Base-by-base conservation (phyloP, 2,888 invertebrate genomes). In the Cybosia mesomella region DNA sequence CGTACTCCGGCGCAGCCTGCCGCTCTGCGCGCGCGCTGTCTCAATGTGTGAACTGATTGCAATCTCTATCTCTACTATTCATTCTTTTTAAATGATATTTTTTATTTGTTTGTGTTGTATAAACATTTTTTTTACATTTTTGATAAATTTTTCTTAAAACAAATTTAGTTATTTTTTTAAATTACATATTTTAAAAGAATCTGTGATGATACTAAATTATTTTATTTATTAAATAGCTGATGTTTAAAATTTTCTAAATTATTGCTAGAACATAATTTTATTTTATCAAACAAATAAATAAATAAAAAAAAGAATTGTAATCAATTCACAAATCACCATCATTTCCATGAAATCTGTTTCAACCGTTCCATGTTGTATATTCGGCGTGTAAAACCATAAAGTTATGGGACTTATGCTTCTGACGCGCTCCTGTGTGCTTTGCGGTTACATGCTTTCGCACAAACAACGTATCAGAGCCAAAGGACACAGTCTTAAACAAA, bases 1-100 rank as follows among this genome's bases (percentile, higher is more conserved):
- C 71, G 74, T 70, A 71, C 73, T 57, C 66, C 66, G 59, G 62
- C 89, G 91, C 89, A 88, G 91, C 91, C 90, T 89, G 92, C 90
- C 91, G 87, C 89, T 89, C 92, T 84, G 83, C 83, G 81, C 84
- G 80, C 79, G 80, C 81, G 77, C 77, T 77, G 79, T 77, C 69
- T 74, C 67, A 72, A 82, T 77, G 77, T 77, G 86, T 85, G 85
- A 86, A 87, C 78, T 85, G 81, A 85, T 85, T 88, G 88, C 86
- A 84, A 80, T 75, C 53, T 57, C 11, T 43, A 59, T 64, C n/a
- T n/a, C n/a, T 68, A 60, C 49, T 9, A 36, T 58, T 22, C 39
- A 54, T 39, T 60, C 55, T 67, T 61, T 24, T 32, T n/a, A n/a
- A n/a, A 13, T 64, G 4, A 36, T 36, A 36, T 64, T 57, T 58